Conservation (phyloP, 2,113 vertebrate species). For the Hepsetus odoe region DNA sequence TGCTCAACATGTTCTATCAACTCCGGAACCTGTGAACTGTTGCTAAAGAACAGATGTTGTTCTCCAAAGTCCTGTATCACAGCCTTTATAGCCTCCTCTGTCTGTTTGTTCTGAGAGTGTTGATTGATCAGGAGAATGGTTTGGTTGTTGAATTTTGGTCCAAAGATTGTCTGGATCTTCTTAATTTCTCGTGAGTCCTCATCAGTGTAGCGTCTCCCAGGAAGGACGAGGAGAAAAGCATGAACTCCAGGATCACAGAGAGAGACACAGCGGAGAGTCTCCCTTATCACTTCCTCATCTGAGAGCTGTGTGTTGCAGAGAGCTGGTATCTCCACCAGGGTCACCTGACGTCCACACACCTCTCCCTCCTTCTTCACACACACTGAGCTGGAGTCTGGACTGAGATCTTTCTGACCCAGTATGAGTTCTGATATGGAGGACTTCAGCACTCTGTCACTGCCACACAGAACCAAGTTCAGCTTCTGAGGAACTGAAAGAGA, state of each 20-base stretch:
- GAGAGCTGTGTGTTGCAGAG: slow-evolving; percentile 25
- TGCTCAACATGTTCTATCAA: background rate
- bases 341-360: background rate
- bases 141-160: slow-evolving; percentile 14
- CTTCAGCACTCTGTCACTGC: background rate
- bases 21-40: background rate
- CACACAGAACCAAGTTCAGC: slow-evolving; percentile 43
- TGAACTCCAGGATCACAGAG: slow-evolving; percentile 53
- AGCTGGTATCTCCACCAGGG: slow-evolving; percentile 39
- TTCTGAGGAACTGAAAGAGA: background rate
- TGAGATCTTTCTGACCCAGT: slow-evolving; percentile 23
- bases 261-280: slow-evolving; percentile 29
- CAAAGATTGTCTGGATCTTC: slow-evolving; percentile 28
- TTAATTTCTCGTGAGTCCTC: slow-evolving; percentile 48
- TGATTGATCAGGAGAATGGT: slow-evolving; percentile 42
- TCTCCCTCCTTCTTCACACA: slow-evolving; percentile 47
- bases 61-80: slow-evolving; percentile 11
- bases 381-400: slow-evolving; percentile 13
- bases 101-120: background rate
- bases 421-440: slow-evolving; percentile 27
- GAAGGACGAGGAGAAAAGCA: slow-evolving; percentile 43
- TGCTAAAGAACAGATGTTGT: background rate
- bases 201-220: slow-evolving; percentile 17
- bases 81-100: slow-evolving; percentile 2
- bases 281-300: slow-evolving; percentile 39